A percentile compares a stretch with the other conserved stretches of the same genome.
Evolutionary conservation across 2,797 vertebrate species (phyloP).

Genomic region (Catamblyrhynchus diadema): DNA sequence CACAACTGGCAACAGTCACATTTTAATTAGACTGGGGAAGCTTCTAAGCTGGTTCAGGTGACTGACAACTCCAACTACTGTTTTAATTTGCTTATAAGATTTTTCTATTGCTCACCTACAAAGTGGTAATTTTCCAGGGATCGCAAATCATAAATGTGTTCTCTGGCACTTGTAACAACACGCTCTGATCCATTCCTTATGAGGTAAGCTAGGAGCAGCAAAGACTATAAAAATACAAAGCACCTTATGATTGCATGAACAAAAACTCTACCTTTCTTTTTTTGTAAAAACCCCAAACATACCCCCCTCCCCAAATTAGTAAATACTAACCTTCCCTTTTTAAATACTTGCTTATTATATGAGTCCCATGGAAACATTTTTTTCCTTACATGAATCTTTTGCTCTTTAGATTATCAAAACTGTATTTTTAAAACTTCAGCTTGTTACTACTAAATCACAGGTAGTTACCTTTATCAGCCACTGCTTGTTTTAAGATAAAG

Average conservation of each 20-base stretch:
- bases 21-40: constrained; percentile 84
- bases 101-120: constrained; percentile 90
- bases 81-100: constrained; percentile 85
- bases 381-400: background rate
- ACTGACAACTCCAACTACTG: constrained; percentile 82
- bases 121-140: constrained; percentile 98
- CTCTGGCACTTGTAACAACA: constrained; percentile 97
- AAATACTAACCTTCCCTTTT: background rate
- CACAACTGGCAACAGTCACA: constrained; percentile 84
- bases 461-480: background rate
- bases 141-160: constrained; percentile 98
- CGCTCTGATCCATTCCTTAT: constrained; percentile 98
- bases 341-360: background rate
- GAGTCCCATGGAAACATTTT: background rate
- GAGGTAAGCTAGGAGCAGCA: constrained; percentile 94
- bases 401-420: background rate
- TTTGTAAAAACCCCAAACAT: background rate
- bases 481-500: background rate
- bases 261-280: constrained; percentile 45
- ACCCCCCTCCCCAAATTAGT: constrained; percentile 30
- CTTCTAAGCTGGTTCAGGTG: constrained; percentile 78
- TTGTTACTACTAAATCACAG: background rate
- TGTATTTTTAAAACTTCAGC: background rate
- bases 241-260: constrained; percentile 74
- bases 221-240: constrained; percentile 84